Conservation (phyloP, 2,888 invertebrate genomes). For the Sylvicola cinctus region DNA sequence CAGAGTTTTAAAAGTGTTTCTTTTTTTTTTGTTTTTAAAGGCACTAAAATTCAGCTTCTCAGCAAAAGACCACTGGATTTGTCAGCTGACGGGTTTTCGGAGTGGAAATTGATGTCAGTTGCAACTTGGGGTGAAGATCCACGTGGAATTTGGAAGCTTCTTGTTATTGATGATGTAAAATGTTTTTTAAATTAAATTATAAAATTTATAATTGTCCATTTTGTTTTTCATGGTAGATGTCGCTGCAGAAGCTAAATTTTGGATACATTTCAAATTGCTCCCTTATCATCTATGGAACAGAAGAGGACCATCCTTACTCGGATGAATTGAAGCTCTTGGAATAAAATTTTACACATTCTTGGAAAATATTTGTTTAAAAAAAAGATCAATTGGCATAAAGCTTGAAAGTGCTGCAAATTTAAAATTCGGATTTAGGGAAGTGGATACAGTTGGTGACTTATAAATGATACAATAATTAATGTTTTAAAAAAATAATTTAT, state of each 20-base stretch:
- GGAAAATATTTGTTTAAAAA: too few species aligned
- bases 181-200: background rate
- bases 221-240: background rate
- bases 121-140: conserved; percentile 81
- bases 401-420: too few species aligned
- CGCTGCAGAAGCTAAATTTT: background rate
- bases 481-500: too few species aligned
- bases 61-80: conserved; percentile 46
- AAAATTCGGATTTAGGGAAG: too few species aligned
- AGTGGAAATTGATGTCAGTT: conserved; percentile 76
- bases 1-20: background rate
- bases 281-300: background rate
- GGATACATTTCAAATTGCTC: background rate
- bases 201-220: background rate
- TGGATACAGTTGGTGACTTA: too few species aligned
- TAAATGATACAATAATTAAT: too few species aligned
- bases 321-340: too few species aligned
- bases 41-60: conserved; percentile 47
- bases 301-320: too few species aligned
- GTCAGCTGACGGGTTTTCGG: conserved; percentile 45
- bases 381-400: too few species aligned
- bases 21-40: conserved; percentile 21
- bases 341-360: too few species aligned
- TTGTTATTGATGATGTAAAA: conserved; percentile 19
- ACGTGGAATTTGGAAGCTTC: conserved; percentile 41